Evolutionary conservation across 2,113 vertebrate species (phyloP).

Genomic region (Atrichornis clamosus): DNA sequence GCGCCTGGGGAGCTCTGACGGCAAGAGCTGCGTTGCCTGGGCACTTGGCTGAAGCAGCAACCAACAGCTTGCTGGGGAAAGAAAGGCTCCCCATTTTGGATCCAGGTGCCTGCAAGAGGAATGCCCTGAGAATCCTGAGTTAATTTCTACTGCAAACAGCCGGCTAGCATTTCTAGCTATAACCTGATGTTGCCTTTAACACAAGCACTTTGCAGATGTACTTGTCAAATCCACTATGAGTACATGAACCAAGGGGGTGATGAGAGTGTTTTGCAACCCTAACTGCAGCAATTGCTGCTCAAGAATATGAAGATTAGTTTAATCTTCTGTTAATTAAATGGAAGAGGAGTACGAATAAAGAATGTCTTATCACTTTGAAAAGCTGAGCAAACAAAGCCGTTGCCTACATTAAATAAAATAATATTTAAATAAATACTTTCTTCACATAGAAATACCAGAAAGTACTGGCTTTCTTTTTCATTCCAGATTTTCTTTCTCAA

Average conservation of each 20-base stretch:
- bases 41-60: not conserved
- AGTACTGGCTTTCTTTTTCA: not conserved
- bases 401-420: not conserved
- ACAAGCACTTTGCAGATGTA: not conserved
- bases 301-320: not conserved
- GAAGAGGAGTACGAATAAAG: not conserved
- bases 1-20: rapidly evolving
- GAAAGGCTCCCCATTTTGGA: not conserved
- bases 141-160: not conserved
- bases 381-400: not conserved
- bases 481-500: not conserved
- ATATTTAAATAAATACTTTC: not conserved
- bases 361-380: not conserved
- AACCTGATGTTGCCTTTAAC: not conserved
- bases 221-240: not conserved
- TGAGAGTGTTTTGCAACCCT: not conserved
- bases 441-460: not conserved
- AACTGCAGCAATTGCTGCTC: not conserved
- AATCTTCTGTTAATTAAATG: not conserved
- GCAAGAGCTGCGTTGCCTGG: not conserved
- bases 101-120: not conserved
- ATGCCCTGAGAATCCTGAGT: not conserved
- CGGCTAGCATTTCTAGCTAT: not conserved
- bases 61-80: not conserved
- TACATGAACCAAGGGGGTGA: not conserved